Base-by-base conservation (phyloP, 2,888 invertebrate genomes). In the Abscondita cerata region DNA sequence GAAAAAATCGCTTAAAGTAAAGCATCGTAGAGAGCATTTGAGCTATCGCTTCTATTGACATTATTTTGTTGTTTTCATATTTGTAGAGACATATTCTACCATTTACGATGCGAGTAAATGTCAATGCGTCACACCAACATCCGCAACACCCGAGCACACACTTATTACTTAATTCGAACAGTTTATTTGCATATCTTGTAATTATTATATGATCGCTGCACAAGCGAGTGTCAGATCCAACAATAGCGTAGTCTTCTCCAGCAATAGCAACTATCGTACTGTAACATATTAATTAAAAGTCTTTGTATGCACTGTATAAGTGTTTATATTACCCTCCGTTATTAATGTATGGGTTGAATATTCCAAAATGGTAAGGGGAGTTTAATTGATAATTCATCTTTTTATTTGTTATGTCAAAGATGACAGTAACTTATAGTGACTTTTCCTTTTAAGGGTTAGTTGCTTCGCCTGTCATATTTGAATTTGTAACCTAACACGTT, bases 1-100 rank as follows among this genome's bases (percentile, higher is more conserved):
- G 99, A 81, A 99, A 99, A 82, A 99, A 99, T 59, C 99, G 87
- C 73, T 95, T 93, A 79, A 96, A 93, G 78, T 99, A 99, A 71
- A 99, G 84, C 84, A 96, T 91, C 2, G 95, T 96, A 0, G 98
- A 94, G 12, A 98, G 82, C 92, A 99, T 93, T 81, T 98, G 97
- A 1, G 98, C 96, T 3, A 93, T 87, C 1, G 98, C 97, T 55
- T 92, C 89, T 0, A 97, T 95, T 1, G 92, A 86, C 94, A 98
- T 98, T 1, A 87, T 84, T 81, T 94, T 95, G 76, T 95, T 91
- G 81, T 98, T 97, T 68, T 95, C 93, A 77, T 98, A 95, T 69
- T 91, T 86, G 76, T 96, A 98, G 90, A 96, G 95, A 83, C 94
- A 95, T 88, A 97, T 89, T 59, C 95, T 87, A 55, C 95, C 92